Percentiles rank a stretch among this genome's conserved stretches.
Evolutionary conservation across 2,113 vertebrate genomes (phyloP).

Genomic region (Brachyhypopomus occidentalis): DNA sequence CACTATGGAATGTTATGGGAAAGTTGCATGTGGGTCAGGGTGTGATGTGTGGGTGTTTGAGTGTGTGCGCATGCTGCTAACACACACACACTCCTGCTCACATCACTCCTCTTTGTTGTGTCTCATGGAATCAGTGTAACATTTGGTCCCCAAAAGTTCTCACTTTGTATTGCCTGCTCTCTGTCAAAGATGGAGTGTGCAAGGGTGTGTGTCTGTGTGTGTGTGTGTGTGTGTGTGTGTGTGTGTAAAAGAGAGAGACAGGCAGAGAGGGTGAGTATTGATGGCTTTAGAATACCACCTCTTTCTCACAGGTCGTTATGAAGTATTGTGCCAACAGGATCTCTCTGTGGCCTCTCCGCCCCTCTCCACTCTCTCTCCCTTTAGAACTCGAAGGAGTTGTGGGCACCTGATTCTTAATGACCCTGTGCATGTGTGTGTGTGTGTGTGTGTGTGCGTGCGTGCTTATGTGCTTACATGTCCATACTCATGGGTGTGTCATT

Average conservation of each 20-base stretch:
- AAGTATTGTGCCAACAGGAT: slow-evolving; percentile 16
- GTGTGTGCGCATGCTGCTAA: background rate
- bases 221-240: background rate
- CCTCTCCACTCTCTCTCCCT: background rate
- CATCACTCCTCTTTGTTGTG: background rate
- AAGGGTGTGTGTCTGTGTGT: background rate
- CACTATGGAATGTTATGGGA: background rate
- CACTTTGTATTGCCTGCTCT: background rate
- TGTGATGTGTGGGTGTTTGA: background rate
- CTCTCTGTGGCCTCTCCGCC: background rate
- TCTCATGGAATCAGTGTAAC: background rate
- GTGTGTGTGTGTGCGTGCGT: background rate
- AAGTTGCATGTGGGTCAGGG: background rate
- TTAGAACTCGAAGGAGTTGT: background rate
- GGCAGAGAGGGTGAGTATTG: background rate
- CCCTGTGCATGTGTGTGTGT: background rate
- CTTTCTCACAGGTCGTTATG: background rate
- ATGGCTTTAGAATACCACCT: slow-evolving; percentile 18
- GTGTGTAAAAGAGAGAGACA: no score
- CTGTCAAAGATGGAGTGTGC: background rate
- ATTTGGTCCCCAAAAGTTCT: slow-evolving; percentile 20
- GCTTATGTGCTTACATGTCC: background rate
- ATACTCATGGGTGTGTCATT: background rate
- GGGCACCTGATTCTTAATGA: background rate
- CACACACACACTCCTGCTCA: background rate